phyloP scores from a whole-genome alignment of 2,113 vertebrate genomes.

The Atrichornis clamosus region DNA sequence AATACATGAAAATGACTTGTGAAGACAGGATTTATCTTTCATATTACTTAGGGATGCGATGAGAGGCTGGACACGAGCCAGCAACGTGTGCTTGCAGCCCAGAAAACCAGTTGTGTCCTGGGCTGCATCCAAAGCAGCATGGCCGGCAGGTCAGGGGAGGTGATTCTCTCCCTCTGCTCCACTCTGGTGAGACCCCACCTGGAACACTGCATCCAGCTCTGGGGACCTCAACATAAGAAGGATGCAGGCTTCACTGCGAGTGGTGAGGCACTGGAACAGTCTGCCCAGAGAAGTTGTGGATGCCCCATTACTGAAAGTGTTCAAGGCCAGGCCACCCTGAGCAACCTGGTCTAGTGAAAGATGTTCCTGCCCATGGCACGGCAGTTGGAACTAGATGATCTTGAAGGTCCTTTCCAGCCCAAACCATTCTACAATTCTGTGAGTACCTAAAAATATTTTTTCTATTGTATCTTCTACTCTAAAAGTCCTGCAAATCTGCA shows the following conservation, averaged over 20 bases:
- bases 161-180: background rate
- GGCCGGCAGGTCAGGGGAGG: background rate
- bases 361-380: too few relatives aligned
- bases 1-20: constrained; percentile 15
- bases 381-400: background rate
- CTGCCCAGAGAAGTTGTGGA: too few relatives aligned
- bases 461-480: background rate
- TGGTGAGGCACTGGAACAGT: background rate
- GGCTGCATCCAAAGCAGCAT: background rate
- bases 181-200: background rate
- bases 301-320: background rate
- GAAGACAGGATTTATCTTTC: constrained; percentile 27
- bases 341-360: background rate
- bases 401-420: background rate
- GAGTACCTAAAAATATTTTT: background rate
- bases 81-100: accelerated
- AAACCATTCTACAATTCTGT: background rate
- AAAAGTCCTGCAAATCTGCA: background rate
- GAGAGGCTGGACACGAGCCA: background rate
- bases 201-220: background rate
- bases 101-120: accelerated
- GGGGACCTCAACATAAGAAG: background rate
- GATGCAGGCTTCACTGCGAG: background rate
- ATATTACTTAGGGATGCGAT: background rate
- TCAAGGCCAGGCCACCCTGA: background rate